phyloP scores from a whole-genome alignment of 1,140 invertebrate species.

The Pygmarrhopalites habei region DNA sequence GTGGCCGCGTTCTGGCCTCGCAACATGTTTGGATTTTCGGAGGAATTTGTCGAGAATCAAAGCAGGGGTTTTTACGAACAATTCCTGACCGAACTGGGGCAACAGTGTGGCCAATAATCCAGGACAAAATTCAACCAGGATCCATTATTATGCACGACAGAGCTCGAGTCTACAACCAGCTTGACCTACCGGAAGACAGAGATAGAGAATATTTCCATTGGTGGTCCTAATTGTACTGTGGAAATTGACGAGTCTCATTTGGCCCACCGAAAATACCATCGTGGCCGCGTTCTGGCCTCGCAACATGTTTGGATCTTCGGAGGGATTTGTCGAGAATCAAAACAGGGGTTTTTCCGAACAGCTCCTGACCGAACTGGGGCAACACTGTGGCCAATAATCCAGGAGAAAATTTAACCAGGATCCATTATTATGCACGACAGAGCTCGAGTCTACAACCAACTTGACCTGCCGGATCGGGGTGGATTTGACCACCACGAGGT shows the following conservation, averaged over 20 bases:
- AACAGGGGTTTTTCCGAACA: constrained; percentile 12
- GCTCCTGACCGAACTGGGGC: constrained; percentile 13
- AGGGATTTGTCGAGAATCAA: constrained; percentile 23
- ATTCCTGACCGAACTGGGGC: constrained; percentile 13
- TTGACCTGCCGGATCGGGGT: too few relatives aligned
- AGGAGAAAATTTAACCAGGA: too few relatives aligned
- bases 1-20: constrained; percentile 16
- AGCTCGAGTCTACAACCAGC: too few relatives aligned
- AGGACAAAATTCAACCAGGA: too few relatives aligned
- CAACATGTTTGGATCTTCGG: constrained; percentile 29
- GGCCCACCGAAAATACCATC: constrained; percentile 17
- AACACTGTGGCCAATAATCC: constrained; percentile 18
- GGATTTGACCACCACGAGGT: too few relatives aligned
- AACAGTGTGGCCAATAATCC: constrained; percentile 17
- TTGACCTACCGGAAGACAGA: too few relatives aligned
- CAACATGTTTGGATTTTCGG: constrained; percentile 28
- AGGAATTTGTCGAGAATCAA: too few relatives aligned
- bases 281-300: constrained; percentile 16
- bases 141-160: too few relatives aligned
- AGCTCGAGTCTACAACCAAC: too few relatives aligned
- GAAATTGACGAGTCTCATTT: constrained; percentile 29
- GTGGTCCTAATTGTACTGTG: constrained; percentile 13
- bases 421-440: too few relatives aligned
- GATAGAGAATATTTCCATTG: constrained; percentile 16
- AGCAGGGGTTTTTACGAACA: constrained; percentile 12